Evolutionary conservation across 2,888 invertebrate genomes (phyloP).

Genomic region (Leucophenga montana): DNA sequence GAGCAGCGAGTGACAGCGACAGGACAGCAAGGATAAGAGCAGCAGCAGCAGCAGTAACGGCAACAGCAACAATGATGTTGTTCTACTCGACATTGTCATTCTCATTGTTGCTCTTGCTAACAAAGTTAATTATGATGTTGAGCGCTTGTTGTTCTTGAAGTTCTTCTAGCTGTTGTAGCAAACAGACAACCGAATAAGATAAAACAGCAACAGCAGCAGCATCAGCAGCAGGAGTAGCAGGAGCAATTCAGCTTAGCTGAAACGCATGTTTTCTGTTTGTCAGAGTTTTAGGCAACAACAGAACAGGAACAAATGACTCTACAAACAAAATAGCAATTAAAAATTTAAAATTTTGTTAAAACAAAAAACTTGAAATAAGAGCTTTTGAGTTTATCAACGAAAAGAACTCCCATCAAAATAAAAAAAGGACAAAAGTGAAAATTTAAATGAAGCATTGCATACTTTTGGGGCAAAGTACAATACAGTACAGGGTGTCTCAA

Average conservation of each 20-base stretch:
- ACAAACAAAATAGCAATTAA: slow-evolving; percentile 17
- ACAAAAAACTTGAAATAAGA: background rate
- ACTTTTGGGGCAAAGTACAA: slow-evolving; percentile 7
- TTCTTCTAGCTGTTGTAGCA: slow-evolving; percentile 8
- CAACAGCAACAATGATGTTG: background rate
- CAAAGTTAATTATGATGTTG: slow-evolving; percentile 29
- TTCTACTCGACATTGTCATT: background rate
- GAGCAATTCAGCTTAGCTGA: slow-evolving; percentile 8
- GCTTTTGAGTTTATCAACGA: background rate
- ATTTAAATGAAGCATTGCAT: slow-evolving; percentile 16
- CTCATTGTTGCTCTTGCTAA: slow-evolving; percentile 2
- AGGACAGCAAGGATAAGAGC: background rate
- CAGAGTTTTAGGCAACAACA: background rate
- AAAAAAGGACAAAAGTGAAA: background rate
- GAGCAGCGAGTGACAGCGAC: background rate
- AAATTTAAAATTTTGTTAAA: slow-evolving; percentile 21
- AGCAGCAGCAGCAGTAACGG: background rate
- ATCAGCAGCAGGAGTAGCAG: no score
- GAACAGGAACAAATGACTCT: slow-evolving; percentile 2
- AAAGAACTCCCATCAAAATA: background rate
- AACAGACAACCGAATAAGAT: slow-evolving; percentile 19
- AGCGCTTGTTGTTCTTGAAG: slow-evolving; percentile 11
- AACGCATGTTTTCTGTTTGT: slow-evolving; percentile 5
- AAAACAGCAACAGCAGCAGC: no score
- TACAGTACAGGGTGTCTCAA: no score